phyloP scores from a whole-genome alignment of 2,888 invertebrate genomes.

The Eilema caniola region DNA sequence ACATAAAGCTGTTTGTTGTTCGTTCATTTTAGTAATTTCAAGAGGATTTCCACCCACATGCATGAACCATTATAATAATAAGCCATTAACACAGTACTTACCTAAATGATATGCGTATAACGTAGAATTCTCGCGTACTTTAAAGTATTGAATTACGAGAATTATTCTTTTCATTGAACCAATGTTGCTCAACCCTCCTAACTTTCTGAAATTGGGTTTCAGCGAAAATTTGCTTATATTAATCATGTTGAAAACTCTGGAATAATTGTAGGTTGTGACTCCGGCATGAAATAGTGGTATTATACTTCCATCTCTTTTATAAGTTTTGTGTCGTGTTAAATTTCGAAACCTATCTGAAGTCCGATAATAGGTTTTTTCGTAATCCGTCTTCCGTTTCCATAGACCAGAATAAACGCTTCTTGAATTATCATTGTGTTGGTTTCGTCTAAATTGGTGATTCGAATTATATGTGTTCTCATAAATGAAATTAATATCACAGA shows the following conservation, averaged over 20 bases:
- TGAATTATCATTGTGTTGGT: conserved; percentile 16
- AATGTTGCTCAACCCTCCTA: conserved; percentile 40
- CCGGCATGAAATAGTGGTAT: conserved; percentile 68
- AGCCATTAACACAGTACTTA: conserved; percentile 44
- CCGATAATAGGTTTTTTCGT: conserved; percentile 69
- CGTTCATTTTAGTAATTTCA: background rate
- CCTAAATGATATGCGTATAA: conserved; percentile 74
- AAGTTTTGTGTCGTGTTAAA: conserved; percentile 63
- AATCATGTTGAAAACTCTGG: conserved; percentile 66
- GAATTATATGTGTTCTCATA: conserved; percentile 52
- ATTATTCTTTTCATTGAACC: conserved; percentile 44
- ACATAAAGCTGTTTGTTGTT: background rate
- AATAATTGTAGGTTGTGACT: conserved; percentile 64
- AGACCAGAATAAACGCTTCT: conserved; percentile 10
- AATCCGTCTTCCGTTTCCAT: conserved; percentile 51
- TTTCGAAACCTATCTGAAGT: conserved; percentile 69
- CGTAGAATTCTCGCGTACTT: conserved; percentile 77
- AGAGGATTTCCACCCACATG: no score
- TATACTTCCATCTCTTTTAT: conserved; percentile 54
- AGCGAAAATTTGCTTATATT: conserved; percentile 68
- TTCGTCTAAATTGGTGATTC: conserved; percentile 12
- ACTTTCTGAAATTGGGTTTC: conserved; percentile 45
- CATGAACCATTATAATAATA: background rate
- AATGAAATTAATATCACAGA: conserved; percentile 70
- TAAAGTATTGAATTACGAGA: conserved; percentile 77